Evolutionary conservation across 2,888 invertebrate genomes (phyloP).

Genomic region (Brenthis ino): DNA sequence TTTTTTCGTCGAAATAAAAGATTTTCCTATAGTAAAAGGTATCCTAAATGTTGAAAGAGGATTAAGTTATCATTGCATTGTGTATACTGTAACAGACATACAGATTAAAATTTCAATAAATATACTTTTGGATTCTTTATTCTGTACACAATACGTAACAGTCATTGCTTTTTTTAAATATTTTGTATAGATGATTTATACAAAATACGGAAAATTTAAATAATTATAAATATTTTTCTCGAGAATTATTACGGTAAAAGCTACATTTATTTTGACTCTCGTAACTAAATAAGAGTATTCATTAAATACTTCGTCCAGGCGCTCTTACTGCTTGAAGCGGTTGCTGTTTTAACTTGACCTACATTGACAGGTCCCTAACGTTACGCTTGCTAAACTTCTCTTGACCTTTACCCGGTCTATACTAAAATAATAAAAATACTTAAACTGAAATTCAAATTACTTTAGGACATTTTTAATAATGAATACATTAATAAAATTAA

Average conservation of each 20-base stretch:
- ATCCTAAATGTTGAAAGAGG: no score
- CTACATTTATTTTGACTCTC: slow-evolving; percentile 18
- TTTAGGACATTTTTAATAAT: no score
- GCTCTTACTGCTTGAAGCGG: slow-evolving; percentile 28
- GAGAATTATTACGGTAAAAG: slow-evolving; percentile 9
- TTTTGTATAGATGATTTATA: neutral
- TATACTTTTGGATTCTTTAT: no score
- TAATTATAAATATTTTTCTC: neutral
- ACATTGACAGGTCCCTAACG: slow-evolving; percentile 29
- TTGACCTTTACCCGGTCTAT: slow-evolving; percentile 23
- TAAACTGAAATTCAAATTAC: neutral
- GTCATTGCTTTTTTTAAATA: neutral
- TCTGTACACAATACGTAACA: no score
- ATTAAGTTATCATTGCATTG: no score
- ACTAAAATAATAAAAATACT: slow-evolving; percentile 14
- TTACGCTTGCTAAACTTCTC: slow-evolving; percentile 23
- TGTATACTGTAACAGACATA: no score
- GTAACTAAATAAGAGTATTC: slow-evolving; percentile 29
- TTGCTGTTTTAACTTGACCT: slow-evolving; percentile 37
- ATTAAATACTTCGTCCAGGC: slow-evolving; percentile 33
- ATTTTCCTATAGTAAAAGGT: no score
- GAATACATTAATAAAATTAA: no score
- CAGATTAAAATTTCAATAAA: no score
- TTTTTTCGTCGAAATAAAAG: no score
- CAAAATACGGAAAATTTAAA: slow-evolving; percentile 1